These are phyloP conservation scores for Ciconia stormi DNA, from an alignment of 2,113 vertebrate species.

Conservation along the genomic window DNA sequence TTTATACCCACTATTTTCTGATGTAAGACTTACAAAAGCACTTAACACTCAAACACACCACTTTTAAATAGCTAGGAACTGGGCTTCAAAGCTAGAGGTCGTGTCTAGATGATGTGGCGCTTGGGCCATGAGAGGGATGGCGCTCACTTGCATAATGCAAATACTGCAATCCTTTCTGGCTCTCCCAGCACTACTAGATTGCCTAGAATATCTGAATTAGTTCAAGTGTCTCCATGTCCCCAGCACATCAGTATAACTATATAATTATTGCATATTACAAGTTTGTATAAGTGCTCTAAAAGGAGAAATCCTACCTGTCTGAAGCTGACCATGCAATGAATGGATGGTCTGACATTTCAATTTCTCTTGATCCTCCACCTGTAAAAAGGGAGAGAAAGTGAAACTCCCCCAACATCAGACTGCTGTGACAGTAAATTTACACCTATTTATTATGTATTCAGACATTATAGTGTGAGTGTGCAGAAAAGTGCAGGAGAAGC, in stretches of 20 bases:
- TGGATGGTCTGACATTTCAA: not conserved
- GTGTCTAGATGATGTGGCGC: not conserved
- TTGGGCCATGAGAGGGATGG: not conserved
- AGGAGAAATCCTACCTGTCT: not conserved
- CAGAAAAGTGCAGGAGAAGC: not conserved
- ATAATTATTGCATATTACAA: not conserved
- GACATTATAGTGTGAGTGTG: not conserved
- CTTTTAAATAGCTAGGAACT: not conserved
- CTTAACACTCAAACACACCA: not conserved
- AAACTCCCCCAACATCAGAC: not conserved
- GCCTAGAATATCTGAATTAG: not conserved
- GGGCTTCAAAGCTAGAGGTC: not conserved
- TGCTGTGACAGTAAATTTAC: not conserved
- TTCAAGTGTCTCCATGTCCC: not conserved
- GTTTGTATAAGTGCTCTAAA: not conserved
- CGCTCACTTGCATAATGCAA: not conserved
- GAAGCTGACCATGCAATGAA: not conserved
- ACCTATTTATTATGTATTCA: not conserved
- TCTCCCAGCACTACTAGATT: not conserved
- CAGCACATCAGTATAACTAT: not conserved
- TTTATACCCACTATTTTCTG: not conserved
- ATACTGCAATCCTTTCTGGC: not conserved
- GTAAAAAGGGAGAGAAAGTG: not conserved
- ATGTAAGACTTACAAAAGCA: not conserved
- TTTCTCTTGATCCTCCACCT: not conserved